phyloP scores from a whole-genome alignment of 2,797 vertebrate species.

The Glossophaga mutica region DNA sequence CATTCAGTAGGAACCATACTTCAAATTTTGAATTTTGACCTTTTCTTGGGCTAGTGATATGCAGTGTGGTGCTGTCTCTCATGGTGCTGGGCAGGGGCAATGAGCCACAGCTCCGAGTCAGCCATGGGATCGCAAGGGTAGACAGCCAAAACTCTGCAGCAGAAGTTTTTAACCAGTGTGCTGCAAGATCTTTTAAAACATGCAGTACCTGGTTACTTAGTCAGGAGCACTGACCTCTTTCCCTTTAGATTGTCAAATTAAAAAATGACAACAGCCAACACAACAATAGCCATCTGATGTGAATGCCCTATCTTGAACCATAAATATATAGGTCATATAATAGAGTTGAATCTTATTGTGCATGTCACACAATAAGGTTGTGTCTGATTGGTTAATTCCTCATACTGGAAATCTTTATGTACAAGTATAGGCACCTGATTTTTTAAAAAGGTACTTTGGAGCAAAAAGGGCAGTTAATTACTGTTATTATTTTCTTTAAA shows the following conservation, averaged over 20 bases:
- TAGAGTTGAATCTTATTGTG: neutral
- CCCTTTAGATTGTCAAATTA: neutral
- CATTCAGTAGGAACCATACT: neutral
- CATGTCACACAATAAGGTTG: neutral
- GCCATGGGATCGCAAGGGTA: neutral
- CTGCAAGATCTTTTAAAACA: neutral
- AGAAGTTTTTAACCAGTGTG: neutral
- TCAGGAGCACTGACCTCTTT: neutral
- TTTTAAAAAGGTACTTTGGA: neutral
- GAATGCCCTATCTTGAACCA: neutral
- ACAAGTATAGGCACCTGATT: neutral
- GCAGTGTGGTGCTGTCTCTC: neutral
- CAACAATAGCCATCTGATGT: neutral
- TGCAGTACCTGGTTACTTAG: neutral
- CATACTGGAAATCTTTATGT: neutral
- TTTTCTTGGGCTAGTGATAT: neutral
- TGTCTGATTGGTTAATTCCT: neutral
- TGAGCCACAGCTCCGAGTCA: neutral
- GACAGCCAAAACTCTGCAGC: neutral
- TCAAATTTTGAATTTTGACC: neutral
- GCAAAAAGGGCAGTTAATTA: neutral
- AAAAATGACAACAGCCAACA: neutral
- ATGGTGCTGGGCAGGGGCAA: neutral
- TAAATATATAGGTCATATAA: neutral
- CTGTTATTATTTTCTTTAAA: neutral